Evolutionary conservation across 1,140 invertebrate genomes (phyloP), one percentile per base, ranked within the genome.

Genomic region (Aphelinus certus): DNA sequence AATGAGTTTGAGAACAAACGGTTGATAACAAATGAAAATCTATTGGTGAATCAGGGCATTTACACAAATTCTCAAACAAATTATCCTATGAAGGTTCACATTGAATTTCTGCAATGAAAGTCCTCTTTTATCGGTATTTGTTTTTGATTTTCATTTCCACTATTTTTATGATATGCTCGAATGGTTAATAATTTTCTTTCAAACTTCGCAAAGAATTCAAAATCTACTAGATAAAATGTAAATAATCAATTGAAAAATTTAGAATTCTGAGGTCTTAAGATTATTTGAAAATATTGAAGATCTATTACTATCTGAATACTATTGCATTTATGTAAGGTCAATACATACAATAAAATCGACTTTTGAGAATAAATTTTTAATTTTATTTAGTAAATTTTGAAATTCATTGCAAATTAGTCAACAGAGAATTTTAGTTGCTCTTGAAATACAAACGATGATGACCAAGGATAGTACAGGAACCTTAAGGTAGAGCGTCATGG

Each of bases 41-140:
- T 53, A 3, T 67, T 10, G 3, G n/a, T 73, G 43, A 47, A 61
- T 53, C 48, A 73, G 49, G 67, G 67, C 71, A 74, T 43, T 74
- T 56, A 56, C 47, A 74, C 9, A 63, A 5, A 63, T 6, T 43
- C 43, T 68, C 49, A 46, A 68, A 7, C 58, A 60, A 43, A 60
- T 51, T 58, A 26, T 26, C 26, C 26, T 26, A 26, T 26, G 26
- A 26, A 26, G 26, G 26, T 26, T 26, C 26, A 26, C 26, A 26
- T 26, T 26, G 26, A 26, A 26, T 26, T 26, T 26, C 26, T 26
- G 26, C 26, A 26, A 7, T 26, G 4, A 65, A 64, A 3, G 43
- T 72, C 56, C 9, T 51, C 48, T 65, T 57, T 57, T 10, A 57
- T 57, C 43, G 3, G 49, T 7, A 66, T 45, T 43, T 64, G 45